Base-by-base conservation (phyloP, 2,797 vertebrate genomes). In the Nasua narica region DNA sequence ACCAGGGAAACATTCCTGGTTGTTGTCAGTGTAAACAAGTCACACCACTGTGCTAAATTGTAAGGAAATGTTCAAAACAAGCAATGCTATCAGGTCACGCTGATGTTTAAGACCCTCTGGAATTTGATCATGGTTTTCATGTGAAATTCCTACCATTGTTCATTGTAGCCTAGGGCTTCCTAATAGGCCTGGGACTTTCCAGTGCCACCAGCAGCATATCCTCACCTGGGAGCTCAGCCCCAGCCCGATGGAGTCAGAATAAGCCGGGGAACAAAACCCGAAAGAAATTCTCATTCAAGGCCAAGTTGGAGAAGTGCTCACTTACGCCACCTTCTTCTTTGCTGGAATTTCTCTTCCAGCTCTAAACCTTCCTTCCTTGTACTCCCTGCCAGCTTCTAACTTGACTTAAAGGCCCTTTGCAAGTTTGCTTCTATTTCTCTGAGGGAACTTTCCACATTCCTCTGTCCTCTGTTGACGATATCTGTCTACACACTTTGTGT, bases 281-380 rank as follows among this genome's bases (percentile, higher is more conserved):
- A 3, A 3, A 52, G 12, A 5, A 62, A 43, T 18, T 2, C 3
- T 0, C 2, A 1, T 16, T 32, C 27, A 9, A 4, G 19, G n/a
- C n/a, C 27, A 15, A 1, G 3, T 7, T 12, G 60, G 58, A 67
- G 86, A 86, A 11, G 13, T 6, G 27, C 40, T 35, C 7, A 32
- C 29, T 29, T n/a, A 32, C 9, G 7, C 11, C 35, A 1, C n/a
- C 70, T 40, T 14, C 62, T 54, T 52, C 58, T 90, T 78, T 48
- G 10, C 65, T 48, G 58, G 21, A 85, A 13, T 77, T 67, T 69
- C 32, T 37, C 69, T 60, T 52, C 65, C 2, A 74, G n/a, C 14
- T 29, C 12, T 3, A 5, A 8, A 43, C 9, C 40, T 21, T 77
- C 27, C 58, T 27, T 25, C 29, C 8, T 3, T 19, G 32, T 32